A percentile compares a stretch with the other conserved stretches of the same genome.
Evolutionary conservation across 2,113 vertebrate species (phyloP).

Genomic region (Natator depressus): DNA sequence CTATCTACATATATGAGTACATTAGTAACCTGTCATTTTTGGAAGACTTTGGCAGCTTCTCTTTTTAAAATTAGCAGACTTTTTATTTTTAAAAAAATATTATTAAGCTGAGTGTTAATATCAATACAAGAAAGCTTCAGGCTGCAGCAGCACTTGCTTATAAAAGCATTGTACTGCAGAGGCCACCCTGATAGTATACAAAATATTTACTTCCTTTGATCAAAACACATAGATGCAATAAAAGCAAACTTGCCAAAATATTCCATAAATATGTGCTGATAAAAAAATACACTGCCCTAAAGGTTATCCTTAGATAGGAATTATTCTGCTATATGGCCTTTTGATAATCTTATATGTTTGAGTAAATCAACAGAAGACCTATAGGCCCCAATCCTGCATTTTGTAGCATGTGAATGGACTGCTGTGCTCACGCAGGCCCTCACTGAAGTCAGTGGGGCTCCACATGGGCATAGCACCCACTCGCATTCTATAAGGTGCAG

Average conservation of each 20-base stretch:
- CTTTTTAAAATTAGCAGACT: neutral
- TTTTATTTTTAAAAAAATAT: conserved; percentile 3
- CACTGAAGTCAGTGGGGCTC: neutral
- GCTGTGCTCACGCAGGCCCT: neutral
- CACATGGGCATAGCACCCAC: neutral
- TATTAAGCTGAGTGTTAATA: neutral
- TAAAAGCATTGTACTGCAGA: conserved; percentile 38
- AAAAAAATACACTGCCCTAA: neutral
- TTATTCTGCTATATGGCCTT: neutral
- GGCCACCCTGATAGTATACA: neutral
- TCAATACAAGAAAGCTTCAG: neutral
- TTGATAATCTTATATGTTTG: neutral
- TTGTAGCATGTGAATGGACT: rapidly evolving
- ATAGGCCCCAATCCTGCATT: neutral
- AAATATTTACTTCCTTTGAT: neutral
- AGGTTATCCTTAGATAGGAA: neutral
- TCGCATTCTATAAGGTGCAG: neutral
- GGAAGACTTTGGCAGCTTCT: neutral
- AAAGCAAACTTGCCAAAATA: conserved; percentile 19
- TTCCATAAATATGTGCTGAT: neutral
- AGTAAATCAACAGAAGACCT: neutral
- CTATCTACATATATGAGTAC: neutral
- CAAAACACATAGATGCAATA: neutral
- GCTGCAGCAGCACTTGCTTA: conserved; percentile 26
- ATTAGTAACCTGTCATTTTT: neutral